Evolutionary conservation across 2,797 vertebrate species (phyloP), one percentile per base, ranked within the genome.

Genomic region (Xenopus petersii): DNA sequence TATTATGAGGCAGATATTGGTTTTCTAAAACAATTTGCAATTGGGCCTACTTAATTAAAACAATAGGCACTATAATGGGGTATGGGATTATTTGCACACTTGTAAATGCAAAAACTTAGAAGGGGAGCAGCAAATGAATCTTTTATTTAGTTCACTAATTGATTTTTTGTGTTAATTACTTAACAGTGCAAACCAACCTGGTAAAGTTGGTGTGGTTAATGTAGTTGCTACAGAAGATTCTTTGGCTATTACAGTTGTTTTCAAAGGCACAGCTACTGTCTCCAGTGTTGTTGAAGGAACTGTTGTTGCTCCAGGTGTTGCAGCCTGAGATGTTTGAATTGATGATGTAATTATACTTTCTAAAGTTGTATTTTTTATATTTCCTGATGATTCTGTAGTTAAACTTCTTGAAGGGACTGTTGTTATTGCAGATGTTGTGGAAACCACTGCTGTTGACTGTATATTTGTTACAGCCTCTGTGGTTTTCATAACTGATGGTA

Each of bases 171-270:
- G 33, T 36, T 36, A 36, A 36, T 36, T 36, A 36, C 33, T 36
- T 4, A 36, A 36, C 33, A 36, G 6, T 36, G 33, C 33, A 36
- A 36, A 36, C 33, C 33, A 36, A 36, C 55, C 21, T 60, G 58
- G 36, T 48, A 42, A 12, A 65, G n/a, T 15, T n/a, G 46, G 49
- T 49, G 64, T 67, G 49, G 66, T 15, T 30, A 21, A 30, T 67
- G 66, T 55, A 30, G 24, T 33, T 1, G 16, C 0, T 15, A 9
- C 9, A 15, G 48, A 11, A 49, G 13, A 11, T 49, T 3, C 33
- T 36, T 21, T 21, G 21, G 10, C 10, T 3, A 9, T 49, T 49
- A 11, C 2, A 49, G 48, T 11, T 49, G 48, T 49, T 3, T 49
- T 13, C 48, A 49, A 49, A 49, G 48, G 48, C 2, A 49, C 48